Base-by-base conservation (phyloP, 1,140 invertebrate species). In the Halesus radiatus region DNA sequence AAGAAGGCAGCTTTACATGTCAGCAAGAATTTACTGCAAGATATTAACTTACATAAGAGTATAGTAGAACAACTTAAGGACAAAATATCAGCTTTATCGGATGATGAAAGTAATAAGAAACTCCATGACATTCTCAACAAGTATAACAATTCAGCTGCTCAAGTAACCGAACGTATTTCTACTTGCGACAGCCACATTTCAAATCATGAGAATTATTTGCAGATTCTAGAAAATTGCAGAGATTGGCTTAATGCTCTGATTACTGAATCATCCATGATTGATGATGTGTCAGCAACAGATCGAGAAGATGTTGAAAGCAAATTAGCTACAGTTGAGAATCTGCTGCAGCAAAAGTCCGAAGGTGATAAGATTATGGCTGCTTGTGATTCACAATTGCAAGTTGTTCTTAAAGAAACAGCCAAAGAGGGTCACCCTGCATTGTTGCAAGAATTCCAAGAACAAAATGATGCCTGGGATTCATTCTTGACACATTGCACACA, bases 1-100 rank as follows among this genome's bases (percentile, higher is more conserved):
- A 98, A 98, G 86, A 97, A 97, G 88, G 88, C 93, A n/a, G 93
- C 94, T 50, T 88, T 97, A 3, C 94, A 97, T 83, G 91, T 92
- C 13, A 94, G 94, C 83, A 94, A 93, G 85, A 92, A 93, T 3
- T 90, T 96, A 16, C 90, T 92, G 20, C 96, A 97, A 89, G 97
- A 98, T 85, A 93, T 97, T 3, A 93, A 91, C 16, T 90, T 95
- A 64, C 96, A 97, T 85, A 93, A 94, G 85, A 93, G 92, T 56
- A 94, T 97, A 80, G 86, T 97, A 16, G 91, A 94, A 79, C 95
- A 96, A 82, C 86, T 97, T 15, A 92, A 94, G 84, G 94, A 95
- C 10, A 94, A 96, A 86, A 91, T 95, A 1, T 92, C 92, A 23
- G 88, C 92, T 5, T 90, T 96, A 29, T 92, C 93, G 5, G 96